phyloP scores from a whole-genome alignment of 1,140 invertebrate genomes.

The Araneus ventricosus region DNA sequence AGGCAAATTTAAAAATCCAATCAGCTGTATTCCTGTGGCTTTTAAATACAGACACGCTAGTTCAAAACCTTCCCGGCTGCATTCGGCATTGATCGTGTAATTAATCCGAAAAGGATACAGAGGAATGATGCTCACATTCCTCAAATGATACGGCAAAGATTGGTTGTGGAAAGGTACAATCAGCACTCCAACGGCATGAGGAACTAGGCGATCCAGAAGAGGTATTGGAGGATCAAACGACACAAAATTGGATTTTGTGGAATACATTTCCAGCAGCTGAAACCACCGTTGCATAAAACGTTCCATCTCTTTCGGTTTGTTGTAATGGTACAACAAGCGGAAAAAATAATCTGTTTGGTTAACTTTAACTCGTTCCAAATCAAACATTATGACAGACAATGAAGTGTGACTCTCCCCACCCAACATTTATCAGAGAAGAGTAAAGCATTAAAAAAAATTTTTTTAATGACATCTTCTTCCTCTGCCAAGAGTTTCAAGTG shows the following conservation, averaged over 20 bases:
- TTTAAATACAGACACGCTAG: neutral
- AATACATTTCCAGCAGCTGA: neutral
- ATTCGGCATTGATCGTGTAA: neutral
- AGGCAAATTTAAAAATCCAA: neutral
- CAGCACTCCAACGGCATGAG: neutral
- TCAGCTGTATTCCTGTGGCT: neutral
- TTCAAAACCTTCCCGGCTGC: neutral
- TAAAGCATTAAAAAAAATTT: neutral
- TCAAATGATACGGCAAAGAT: neutral
- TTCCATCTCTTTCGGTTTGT: neutral
- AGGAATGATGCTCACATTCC: neutral
- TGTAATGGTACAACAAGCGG: neutral
- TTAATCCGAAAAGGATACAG: neutral
- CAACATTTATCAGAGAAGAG: neutral
- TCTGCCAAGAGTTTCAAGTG: too few species aligned
- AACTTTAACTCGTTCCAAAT: neutral
- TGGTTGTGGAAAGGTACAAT: neutral
- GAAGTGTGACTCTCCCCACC: neutral
- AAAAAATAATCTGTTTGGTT: neutral
- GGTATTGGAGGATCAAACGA: neutral
- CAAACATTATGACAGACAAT: neutral
- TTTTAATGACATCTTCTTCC: too few species aligned
- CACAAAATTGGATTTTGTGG: neutral
- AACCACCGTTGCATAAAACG: neutral
- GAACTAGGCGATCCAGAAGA: neutral